Evolutionary conservation across 2,888 invertebrate species (phyloP).

Genomic region (Callyntrura guangdongensis): DNA sequence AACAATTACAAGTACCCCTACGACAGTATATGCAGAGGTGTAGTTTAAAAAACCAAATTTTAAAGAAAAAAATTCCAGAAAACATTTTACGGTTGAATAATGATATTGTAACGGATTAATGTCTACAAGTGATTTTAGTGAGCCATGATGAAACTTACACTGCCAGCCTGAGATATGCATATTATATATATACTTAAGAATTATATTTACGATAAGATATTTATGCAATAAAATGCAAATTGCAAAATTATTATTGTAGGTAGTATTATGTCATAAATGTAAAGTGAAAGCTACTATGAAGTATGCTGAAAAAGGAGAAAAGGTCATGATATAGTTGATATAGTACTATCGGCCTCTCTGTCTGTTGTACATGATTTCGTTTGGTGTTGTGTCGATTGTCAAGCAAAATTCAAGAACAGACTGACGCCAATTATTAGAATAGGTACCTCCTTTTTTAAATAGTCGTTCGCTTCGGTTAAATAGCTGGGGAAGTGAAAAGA

Average conservation of each 20-base stretch:
- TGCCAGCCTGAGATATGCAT: conserved; percentile 71
- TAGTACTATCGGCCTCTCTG: too few species aligned
- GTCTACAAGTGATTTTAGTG: conserved; percentile 15
- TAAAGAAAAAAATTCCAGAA: neutral
- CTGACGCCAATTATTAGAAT: too few species aligned
- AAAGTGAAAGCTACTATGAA: too few species aligned
- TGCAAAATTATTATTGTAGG: neutral
- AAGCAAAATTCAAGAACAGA: too few species aligned
- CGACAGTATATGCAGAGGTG: too few species aligned
- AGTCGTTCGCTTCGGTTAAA: too few species aligned
- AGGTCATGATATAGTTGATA: too few species aligned
- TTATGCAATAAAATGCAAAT: neutral
- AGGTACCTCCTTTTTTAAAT: too few species aligned
- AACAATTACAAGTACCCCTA: too few species aligned
- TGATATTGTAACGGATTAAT: neutral
- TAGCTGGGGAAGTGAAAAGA: neutral
- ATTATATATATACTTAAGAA: neutral
- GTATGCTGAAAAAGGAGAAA: neutral
- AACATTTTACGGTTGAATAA: neutral
- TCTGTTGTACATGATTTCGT: too few species aligned
- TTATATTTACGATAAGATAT: neutral
- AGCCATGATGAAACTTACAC: conserved; percentile 69
- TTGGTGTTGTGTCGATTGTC: too few species aligned
- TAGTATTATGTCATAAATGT: too few species aligned
- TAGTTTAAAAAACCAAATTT: neutral